Base-by-base conservation (phyloP, 2,888 invertebrate genomes). In the Tenthredo livida region DNA sequence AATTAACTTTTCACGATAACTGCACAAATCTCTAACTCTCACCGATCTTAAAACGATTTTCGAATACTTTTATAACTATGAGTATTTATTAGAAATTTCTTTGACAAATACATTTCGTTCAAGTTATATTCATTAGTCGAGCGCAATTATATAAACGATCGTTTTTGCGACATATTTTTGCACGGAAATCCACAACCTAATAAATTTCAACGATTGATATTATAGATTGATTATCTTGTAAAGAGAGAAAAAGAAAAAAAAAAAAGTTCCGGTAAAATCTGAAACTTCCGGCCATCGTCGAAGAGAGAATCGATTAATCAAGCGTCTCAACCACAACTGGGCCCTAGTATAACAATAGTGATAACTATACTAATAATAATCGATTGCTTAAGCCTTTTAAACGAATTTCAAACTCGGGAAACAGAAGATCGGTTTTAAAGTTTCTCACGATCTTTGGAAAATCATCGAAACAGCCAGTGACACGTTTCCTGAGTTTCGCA, bases 11-110 rank as follows among this genome's bases (percentile, higher is more conserved):
- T 73, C 73, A 73, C 29, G 40, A 73, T 73, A 73, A 73, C 21
- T 43, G 25, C 4, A 25, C 43, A 73, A 73, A 77, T 77, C 25
- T 77, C 77, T 77, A 77, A 77, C 77, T 77, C 77, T 77, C 77
- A 54, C 77, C 77, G 77, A 77, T 77, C n/a, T 29, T 25, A n/a
- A 50, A 77, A 17, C 50, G 77, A 33, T 77, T 33, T 77, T 54
- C 54, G 25, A 77, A 50, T 72, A 47, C 12, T 5, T 72, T 40
- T 33, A 3, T 33, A 29, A 15, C 2, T 29, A 40, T 40, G 12
- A 72, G 17, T 70, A 10, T 61, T 61, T 12, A 61, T 61, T 61
- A 61, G 0, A 67, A 67, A 67, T 12, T 15, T 12, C 6, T 40
- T 40, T 9, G 1, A 21, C 2, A 9, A 43, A 3, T 10, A 43